Evolutionary conservation across 2,113 vertebrate genomes (phyloP), one percentile per base, ranked within the genome.

Genomic region (Centropus bengalensis): DNA sequence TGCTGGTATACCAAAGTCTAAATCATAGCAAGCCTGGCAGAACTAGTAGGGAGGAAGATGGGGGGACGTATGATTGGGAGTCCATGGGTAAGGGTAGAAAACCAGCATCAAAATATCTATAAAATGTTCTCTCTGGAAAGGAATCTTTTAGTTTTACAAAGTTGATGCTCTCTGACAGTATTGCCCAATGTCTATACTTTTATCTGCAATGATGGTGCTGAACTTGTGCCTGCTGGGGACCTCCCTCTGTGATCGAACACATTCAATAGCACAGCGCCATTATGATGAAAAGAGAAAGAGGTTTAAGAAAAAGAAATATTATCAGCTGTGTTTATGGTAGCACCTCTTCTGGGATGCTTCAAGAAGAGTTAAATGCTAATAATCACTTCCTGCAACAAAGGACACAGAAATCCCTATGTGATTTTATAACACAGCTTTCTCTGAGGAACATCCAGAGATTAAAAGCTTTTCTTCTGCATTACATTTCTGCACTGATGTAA

Each of bases 191-290:
- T 2, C 18, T 78, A 3, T 30, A 20, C 1, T 75, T 69, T 26
- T 45, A 17, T 36, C 64, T 78, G 28, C 36, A 62, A 12, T 6
- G 42, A 12, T 33, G 64, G 2, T 15, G 22, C 11, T 30, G 28
- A 73, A 23, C 30, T 36, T 33, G 14, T 54, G 17, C 26, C 55
- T 22, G 3, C 18, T 54, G 26, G n/a, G 45, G 45, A 73, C 14
- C n/a, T 58, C 11, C 11, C 16, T 62, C 55, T 68, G 54, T 32
- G 30, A 44, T 26, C 66, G 42, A 59, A 3, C 6, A 47, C 9
- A 18, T 15, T 47, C 47, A 14, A 4, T 6, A 49, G 14, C 14
- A 13, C 38, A 76, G 9, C 15, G 26, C 6, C 0, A 0, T 11
- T 59, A 28, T 62, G 38, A 27, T 60, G 8, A 49, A 49, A 49